Conservation (phyloP, 1,140 invertebrate species). For the Drosophila ogumai region DNA sequence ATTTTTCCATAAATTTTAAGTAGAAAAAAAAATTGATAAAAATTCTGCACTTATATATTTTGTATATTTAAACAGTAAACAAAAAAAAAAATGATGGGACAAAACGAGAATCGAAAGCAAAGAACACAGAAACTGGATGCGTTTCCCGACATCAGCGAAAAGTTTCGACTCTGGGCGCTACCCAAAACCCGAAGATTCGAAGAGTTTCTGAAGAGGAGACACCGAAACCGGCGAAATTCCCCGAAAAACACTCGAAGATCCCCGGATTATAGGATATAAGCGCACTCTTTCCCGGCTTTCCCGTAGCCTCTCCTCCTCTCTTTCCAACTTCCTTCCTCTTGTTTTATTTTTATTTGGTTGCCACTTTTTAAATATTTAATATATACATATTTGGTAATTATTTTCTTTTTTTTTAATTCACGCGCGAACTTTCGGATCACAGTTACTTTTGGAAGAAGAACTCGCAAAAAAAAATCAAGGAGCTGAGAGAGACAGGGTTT, state of each 20-base stretch:
- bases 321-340: not conserved
- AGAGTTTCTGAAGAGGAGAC: slow-evolving; percentile 19
- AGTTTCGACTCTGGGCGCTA: slow-evolving; percentile 26
- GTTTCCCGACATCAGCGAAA: slow-evolving; percentile 50
- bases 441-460: slow-evolving; percentile 12
- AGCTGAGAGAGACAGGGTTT: slow-evolving; percentile 11
- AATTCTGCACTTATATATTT: too few relatives aligned
- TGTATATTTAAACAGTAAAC: not conserved
- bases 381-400: not conserved
- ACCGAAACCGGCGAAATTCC: slow-evolving; percentile 14
- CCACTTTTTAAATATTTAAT: slow-evolving; percentile 26
- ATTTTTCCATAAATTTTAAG: not conserved
- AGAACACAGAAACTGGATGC: slow-evolving; percentile 43
- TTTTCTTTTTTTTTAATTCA: slow-evolving; percentile 8
- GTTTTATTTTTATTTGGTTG: slow-evolving; percentile 20
- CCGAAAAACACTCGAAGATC: slow-evolving; percentile 21
- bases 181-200: slow-evolving; percentile 17
- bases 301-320: not conserved
- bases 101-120: slow-evolving; percentile 23
- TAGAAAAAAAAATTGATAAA: not conserved
- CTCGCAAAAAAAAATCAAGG: slow-evolving; percentile 15
- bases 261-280: slow-evolving; percentile 13
- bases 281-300: slow-evolving; percentile 8
- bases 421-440: slow-evolving; percentile 28
- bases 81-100: slow-evolving; percentile 3